These are phyloP conservation scores for Malurus alboscapulatus DNA, from an alignment of 2,113 vertebrate species.

Conservation along the genomic window DNA sequence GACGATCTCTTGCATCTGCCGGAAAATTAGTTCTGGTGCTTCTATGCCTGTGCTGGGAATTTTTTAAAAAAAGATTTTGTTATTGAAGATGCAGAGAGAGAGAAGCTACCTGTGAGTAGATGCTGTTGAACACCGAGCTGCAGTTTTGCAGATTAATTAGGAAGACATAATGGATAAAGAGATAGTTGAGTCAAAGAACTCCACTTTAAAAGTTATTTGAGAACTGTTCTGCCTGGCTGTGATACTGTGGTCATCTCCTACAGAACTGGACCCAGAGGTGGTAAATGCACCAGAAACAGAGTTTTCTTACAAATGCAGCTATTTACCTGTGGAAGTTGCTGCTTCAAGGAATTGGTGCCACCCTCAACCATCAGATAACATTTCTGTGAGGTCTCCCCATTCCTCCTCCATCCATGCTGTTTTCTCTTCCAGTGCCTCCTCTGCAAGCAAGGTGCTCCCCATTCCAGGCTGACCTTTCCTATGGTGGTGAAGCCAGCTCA, in stretches of 20 bases:
- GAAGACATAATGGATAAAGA: background rate
- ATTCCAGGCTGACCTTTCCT: background rate
- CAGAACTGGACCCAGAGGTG: background rate
- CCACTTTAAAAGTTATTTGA: background rate
- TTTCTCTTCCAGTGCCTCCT: background rate
- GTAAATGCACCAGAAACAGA: background rate
- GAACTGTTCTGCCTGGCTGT: background rate
- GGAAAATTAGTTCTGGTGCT: slow-evolving; percentile 51
- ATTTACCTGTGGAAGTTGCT: background rate
- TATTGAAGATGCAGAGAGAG: background rate
- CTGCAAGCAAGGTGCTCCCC: background rate
- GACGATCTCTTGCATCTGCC: slow-evolving; percentile 39
- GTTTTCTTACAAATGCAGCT: background rate
- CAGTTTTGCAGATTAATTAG: background rate
- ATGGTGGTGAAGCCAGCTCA: background rate
- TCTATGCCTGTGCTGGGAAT: background rate
- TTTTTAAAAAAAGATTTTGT: background rate
- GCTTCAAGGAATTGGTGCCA: background rate
- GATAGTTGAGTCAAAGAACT: background rate
- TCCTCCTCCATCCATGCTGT: background rate
- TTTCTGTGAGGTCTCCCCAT: background rate
- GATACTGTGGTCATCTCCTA: background rate
- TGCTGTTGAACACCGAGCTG: background rate
- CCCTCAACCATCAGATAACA: background rate
- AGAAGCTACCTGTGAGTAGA: accelerated